phyloP scores from a whole-genome alignment of 2,113 vertebrate species.

The Seriola dumerili region DNA sequence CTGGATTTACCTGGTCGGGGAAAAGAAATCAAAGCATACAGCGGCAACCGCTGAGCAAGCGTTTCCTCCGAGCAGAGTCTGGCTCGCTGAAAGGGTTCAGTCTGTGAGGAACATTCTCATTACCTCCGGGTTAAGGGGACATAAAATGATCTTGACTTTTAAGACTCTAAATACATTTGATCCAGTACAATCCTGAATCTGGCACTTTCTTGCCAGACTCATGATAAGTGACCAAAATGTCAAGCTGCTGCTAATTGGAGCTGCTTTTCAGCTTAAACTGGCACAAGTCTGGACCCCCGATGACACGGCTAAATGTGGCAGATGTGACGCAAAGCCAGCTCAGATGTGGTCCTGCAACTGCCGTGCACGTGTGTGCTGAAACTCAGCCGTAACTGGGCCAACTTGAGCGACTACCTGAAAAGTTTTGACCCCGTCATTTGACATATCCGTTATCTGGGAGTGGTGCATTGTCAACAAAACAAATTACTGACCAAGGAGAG shows the following conservation, averaged over 20 bases:
- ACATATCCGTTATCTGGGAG: not conserved
- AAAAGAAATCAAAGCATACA: slow-evolving; percentile 4
- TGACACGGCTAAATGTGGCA: not conserved
- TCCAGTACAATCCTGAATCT: not conserved
- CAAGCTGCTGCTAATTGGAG: slow-evolving; percentile 1
- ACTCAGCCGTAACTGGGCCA: not conserved
- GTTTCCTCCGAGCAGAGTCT: not conserved
- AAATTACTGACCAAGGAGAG: not conserved
- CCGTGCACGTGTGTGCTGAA: not conserved
- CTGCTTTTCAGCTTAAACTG: not conserved
- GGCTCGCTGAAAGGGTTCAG: not conserved
- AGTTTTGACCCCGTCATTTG: not conserved
- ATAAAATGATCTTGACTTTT: slow-evolving; percentile 7
- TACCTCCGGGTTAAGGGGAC: slow-evolving; percentile 27
- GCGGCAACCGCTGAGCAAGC: slow-evolving; percentile 23
- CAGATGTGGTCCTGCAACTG: not conserved
- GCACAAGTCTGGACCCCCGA: no score
- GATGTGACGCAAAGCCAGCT: not conserved
- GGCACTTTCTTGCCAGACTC: not conserved
- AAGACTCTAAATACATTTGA: not conserved
- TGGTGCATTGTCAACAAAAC: not conserved
- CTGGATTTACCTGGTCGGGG: slow-evolving; percentile 35
- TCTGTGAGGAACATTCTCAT: slow-evolving; percentile 24
- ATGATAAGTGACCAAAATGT: slow-evolving; percentile 4
- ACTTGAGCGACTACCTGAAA: not conserved